Evolutionary conservation across 2,797 vertebrate genomes (phyloP).

Genomic region (Apogon hyalosoma): DNA sequence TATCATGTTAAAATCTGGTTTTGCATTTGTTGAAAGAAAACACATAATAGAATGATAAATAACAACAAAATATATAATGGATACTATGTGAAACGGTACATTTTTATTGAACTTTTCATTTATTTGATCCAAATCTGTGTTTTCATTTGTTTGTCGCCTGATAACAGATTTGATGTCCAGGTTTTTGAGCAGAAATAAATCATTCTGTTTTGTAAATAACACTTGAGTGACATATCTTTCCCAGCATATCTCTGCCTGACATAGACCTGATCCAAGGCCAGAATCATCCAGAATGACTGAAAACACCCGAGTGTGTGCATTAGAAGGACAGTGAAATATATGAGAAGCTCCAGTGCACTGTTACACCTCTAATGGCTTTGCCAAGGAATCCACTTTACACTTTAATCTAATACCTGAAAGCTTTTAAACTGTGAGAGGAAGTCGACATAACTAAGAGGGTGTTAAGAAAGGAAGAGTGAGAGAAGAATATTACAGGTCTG

Average conservation of each 20-base stretch:
- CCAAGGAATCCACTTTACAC: slow-evolving; percentile 78
- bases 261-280: slow-evolving; percentile 1
- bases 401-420: slow-evolving; percentile 82
- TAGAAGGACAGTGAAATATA: slow-evolving; percentile 55
- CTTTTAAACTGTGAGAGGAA: slow-evolving; percentile 79
- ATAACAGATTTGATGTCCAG: too few species aligned
- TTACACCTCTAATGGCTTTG: slow-evolving; percentile 76
- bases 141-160: too few species aligned
- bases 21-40: too few species aligned
- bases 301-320: slow-evolving; percentile 31
- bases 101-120: too few species aligned
- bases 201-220: neutral
- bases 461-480: slow-evolving; percentile 38
- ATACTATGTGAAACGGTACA: too few species aligned
- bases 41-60: too few species aligned
- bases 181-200: neutral
- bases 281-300: neutral
- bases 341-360: slow-evolving; percentile 54
- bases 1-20: too few species aligned
- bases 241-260: neutral
- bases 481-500: slow-evolving; percentile 28
- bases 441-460: slow-evolving; percentile 44
- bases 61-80: too few species aligned
- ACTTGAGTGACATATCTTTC: neutral
- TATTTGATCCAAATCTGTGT: too few species aligned